Evolutionary conservation across 2,888 invertebrate species (phyloP).

Genomic region (Agapostemon virescens): DNA sequence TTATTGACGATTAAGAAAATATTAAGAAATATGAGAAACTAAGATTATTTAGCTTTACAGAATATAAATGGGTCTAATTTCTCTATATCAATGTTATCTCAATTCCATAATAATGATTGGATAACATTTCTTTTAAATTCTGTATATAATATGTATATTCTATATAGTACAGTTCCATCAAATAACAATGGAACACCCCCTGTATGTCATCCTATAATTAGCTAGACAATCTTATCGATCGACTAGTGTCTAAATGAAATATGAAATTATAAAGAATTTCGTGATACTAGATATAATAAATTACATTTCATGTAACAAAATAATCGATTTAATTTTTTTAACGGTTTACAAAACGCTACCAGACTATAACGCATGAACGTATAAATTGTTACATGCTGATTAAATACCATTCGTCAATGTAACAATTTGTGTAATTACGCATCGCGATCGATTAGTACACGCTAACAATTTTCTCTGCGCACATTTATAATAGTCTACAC

Average conservation of each 20-base stretch:
- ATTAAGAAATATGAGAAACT: background rate
- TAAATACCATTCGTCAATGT: conserved; percentile 38
- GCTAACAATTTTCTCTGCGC: conserved; percentile 58
- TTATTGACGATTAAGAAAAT: background rate
- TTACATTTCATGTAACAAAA: background rate
- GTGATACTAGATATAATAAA: background rate
- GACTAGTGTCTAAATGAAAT: background rate
- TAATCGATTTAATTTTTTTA: background rate
- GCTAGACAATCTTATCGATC: background rate
- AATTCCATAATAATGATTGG: background rate
- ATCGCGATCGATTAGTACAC: conserved; percentile 24
- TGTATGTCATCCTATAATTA: background rate
- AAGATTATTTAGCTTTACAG: background rate
- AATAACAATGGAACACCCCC: background rate
- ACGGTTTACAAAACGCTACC: background rate
- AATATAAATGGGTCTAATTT: background rate
- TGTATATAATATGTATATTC: background rate
- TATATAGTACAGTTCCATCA: background rate
- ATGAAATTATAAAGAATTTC: background rate
- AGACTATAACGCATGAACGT: conserved; percentile 1
- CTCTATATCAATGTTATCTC: background rate
- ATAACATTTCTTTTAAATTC: background rate
- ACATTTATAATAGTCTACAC: conserved; percentile 27
- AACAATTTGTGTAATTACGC: conserved; percentile 44
- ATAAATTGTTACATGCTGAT: conserved; percentile 17